Percentiles rank a stretch among this genome's conserved stretches.
phyloP scores from a whole-genome alignment of 2,888 invertebrate species.

The Perithous albicinctus region DNA sequence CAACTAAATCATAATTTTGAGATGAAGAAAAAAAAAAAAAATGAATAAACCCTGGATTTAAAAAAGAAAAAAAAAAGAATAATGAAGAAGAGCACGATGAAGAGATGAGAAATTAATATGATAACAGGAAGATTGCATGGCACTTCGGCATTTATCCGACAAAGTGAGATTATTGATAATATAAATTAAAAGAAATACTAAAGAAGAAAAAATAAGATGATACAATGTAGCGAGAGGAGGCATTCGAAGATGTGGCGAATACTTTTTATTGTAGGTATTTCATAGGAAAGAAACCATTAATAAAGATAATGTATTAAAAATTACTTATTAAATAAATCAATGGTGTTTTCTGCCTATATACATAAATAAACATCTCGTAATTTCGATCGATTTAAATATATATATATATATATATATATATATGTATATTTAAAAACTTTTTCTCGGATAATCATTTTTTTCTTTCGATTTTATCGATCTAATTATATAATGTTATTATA shows the following conservation, averaged over 20 bases:
- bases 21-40: slow-evolving; percentile 73
- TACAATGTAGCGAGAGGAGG: slow-evolving; percentile 73
- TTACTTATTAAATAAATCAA: slow-evolving; percentile 82
- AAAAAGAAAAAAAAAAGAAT: slow-evolving; percentile 69
- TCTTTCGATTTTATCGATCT: slow-evolving; percentile 75
- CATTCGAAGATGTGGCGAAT: slow-evolving; percentile 77
- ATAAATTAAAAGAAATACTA: slow-evolving; percentile 82
- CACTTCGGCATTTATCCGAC: slow-evolving; percentile 84
- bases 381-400: too few relatives aligned
- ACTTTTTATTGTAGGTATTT: slow-evolving; percentile 84
- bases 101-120: slow-evolving; percentile 67
- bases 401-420: too few relatives aligned
- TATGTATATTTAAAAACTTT: slow-evolving; percentile 78
- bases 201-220: too few relatives aligned
- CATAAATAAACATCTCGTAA: slow-evolving; percentile 62
- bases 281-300: slow-evolving; percentile 78
- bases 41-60: slow-evolving; percentile 59
- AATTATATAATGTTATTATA: slow-evolving; percentile 74
- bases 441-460: slow-evolving; percentile 72
- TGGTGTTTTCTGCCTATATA: slow-evolving; percentile 83
- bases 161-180: slow-evolving; percentile 87
- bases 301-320: slow-evolving; percentile 81
- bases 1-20: slow-evolving; percentile 82
- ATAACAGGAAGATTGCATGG: slow-evolving; percentile 74
- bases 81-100: too few relatives aligned